Evolutionary conservation across 2,797 vertebrate species (phyloP), one percentile per base, ranked within the genome.

Genomic region (Tragelaphus oryx): DNA sequence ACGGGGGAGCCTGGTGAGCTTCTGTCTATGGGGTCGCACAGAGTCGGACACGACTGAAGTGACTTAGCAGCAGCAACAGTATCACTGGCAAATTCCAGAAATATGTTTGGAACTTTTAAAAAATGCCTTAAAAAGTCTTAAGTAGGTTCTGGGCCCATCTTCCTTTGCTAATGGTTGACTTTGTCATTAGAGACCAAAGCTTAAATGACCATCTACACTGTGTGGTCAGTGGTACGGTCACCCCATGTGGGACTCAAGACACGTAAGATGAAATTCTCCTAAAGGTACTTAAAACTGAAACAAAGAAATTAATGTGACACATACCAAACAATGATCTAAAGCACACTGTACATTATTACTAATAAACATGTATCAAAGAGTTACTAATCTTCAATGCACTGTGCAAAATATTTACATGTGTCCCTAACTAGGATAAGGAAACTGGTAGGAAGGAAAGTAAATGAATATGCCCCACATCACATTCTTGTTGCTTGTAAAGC

Each of bases 1-100:
- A n/a, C n/a, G 5, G 41, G 41, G 41, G 41, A 41, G 41, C 41
- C 41, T 41, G 41, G 41, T 41, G 41, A 41, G 41, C 41, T 41
- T 41, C 41, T 41, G 41, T 41, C 41, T 41, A 41, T 41, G 41
- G 41, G 41, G 41, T 5, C 41, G 41, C 41, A 41, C 41, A 41
- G 41, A 41, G 41, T 41, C 41, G 41, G 41, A 41, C 41, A 41
- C 41, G 41, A 41, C 41, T 41, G 41, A 41, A 41, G 41, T 41
- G 41, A 41, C 41, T 41, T 41, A 41, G 41, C 41, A 41, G 41
- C 41, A 41, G 41, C 41, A 41, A 55, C 3, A 46, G 14, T 81
- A 50, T 94, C 91, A 75, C 37, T 82, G 48, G 85, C n/a, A 95
- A 95, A 93, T 92, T 92, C 76, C 30, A 87, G 90, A 87, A 93